Base-by-base conservation (phyloP, 2,797 vertebrate genomes). In the Sebastes nivosus region DNA sequence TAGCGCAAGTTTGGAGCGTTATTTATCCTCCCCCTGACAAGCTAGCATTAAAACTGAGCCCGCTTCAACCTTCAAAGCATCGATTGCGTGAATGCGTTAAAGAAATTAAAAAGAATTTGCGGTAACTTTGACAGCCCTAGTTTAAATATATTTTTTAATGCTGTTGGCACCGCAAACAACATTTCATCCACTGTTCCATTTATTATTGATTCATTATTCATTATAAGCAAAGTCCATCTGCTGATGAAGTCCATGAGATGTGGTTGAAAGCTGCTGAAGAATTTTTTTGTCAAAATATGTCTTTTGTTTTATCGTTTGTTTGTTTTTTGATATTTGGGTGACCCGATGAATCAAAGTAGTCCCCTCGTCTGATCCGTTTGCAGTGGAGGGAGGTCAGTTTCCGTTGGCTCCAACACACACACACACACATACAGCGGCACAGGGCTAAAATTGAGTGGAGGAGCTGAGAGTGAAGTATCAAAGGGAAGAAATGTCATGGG, bases 391-490 rank as follows among this genome's bases (percentile, higher is more conserved):
- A 87, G 85, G 87, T 89, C 84, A 80, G 36, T 82, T 79, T 83
- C 81, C 70, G 76, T 27, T 86, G 69, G 75, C 77, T 85, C 42
- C 29, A 38, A 27, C 74, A 73, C 73, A 81, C 67, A 68, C 59
- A 79, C 67, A 71, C 59, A 79, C 66, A 69, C 60, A 74, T 3
- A 74, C 25, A 79, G 77, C 24, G 61, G 78, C 85, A 79, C 66
- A 52, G 71, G 69, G 77, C 87, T 92, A 87, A 91, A 91, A 91
- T 79, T 84, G 86, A 87, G 87, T 86, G 67, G 68, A 50, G 57
- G 65, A 88, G 75, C 76, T 84, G 73, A 81, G 83, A 90, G 81
- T 70, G 59, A 94, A 81, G 80, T 92, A 92, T 94, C 84, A 93
- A 92, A 93, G 75, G 68, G 63, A 75, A 80, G 81, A 90, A 92